Base-by-base conservation (phyloP, 2,888 invertebrate species). In the Ophion obscuratus region DNA sequence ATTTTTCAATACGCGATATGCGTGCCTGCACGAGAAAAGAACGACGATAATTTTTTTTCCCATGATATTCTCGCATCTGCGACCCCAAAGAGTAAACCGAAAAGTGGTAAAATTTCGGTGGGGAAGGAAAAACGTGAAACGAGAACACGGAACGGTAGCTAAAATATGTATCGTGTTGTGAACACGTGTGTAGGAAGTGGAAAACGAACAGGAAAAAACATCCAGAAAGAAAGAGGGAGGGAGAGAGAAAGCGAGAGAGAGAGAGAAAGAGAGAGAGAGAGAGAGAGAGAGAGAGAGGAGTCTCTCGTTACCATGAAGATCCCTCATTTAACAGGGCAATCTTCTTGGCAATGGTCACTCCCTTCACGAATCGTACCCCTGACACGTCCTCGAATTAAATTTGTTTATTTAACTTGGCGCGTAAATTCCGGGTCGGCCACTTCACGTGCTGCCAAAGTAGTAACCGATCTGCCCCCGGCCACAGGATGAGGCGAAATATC, bases 341-440 rank as follows among this genome's bases (percentile, higher is more conserved):
- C 20, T 66, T 53, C 24, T 47, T n/a, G 40, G 40, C 70, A 24
- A 73, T 68, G 73, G 71, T 80, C 77, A 85, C 80, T 80, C 77
- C 31, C 76, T 73, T 47, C 40, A 59, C 40, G 17, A 31, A 77
- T 70, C 62, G 53, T n/a, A 53, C 20, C 31, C 75, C 44, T n/a
- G 14, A 71, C 74, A 66, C 78, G 66, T 78, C 40, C 74, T 78
- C 36, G n/a, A 61, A 62, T 86, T 79, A 84, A 87, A 86, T 86
- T 87, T 88, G 88, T 88, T 88, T 88, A 86, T 86, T 84, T 84
- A 88, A 88, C 83, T 84, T 87, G 74, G 84, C 86, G 85, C 81
- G 84, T 86, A 88, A 81, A 85, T 83, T 83, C 85, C 66, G 75
- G 77, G 59, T 66, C 73, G 64, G 66, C 27, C 44, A 75, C 47